Evolutionary conservation across 2,888 invertebrate genomes (phyloP).

Genomic region (Glomeris marginata): DNA sequence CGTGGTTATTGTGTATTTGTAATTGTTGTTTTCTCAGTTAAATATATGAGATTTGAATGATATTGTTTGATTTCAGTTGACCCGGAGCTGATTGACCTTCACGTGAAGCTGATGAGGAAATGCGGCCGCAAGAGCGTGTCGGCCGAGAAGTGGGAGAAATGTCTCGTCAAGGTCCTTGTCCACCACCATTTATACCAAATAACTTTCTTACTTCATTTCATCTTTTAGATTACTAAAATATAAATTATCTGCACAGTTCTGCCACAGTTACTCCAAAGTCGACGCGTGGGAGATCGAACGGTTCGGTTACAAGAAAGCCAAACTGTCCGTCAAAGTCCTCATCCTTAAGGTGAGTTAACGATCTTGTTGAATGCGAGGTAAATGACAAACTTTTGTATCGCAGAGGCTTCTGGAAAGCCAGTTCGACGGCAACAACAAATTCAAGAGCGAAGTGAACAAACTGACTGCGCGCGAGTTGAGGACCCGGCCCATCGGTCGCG

Average conservation of each 20-base stretch:
- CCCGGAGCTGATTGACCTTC: constrained; percentile 65
- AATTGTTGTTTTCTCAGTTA: too few relatives aligned
- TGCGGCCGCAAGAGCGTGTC: constrained; percentile 58
- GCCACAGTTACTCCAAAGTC: constrained; percentile 72
- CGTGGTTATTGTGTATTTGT: too few relatives aligned
- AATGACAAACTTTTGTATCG: too few relatives aligned
- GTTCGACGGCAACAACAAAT: constrained; percentile 85
- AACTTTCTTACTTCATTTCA: neutral
- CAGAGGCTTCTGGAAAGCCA: constrained; percentile 82
- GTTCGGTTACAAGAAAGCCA: constrained; percentile 87
- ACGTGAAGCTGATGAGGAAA: constrained; percentile 72
- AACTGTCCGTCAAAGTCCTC: constrained; percentile 70
- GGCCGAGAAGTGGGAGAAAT: constrained; percentile 78
- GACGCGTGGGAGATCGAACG: constrained; percentile 94
- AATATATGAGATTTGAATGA: too few relatives aligned
- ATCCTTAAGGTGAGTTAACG: constrained; percentile 58
- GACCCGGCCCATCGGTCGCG: constrained; percentile 75
- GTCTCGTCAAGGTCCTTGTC: constrained; percentile 47
- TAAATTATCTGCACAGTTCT: constrained; percentile 40
- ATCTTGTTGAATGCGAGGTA: too few relatives aligned
- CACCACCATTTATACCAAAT: constrained; percentile 1
- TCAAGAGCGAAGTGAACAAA: constrained; percentile 73
- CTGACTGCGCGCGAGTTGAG: constrained; percentile 63
- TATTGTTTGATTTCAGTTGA: constrained; percentile 46
- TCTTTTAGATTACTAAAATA: neutral